phyloP scores from a whole-genome alignment of 2,888 invertebrate genomes.

The Agrilus mali region DNA sequence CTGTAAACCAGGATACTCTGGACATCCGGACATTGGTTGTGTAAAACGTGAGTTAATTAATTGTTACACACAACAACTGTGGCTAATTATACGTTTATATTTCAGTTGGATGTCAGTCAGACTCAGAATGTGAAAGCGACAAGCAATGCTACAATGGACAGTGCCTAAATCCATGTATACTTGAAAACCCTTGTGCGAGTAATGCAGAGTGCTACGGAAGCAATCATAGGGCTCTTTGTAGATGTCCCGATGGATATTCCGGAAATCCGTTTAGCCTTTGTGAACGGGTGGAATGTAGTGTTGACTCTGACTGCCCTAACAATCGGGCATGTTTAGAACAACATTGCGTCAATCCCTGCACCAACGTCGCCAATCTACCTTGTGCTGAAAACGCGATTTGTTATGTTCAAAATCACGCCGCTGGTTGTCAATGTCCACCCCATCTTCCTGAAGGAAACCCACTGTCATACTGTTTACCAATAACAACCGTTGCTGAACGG shows the following conservation, averaged over 20 bases:
- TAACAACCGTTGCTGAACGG: constrained; percentile 35
- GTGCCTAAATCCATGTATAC: constrained; percentile 68
- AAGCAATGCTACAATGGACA: constrained; percentile 73
- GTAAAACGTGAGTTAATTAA: constrained; percentile 44
- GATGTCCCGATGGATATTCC: constrained; percentile 60
- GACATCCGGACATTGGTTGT: constrained; percentile 75
- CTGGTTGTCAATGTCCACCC: constrained; percentile 72
- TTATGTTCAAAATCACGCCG: constrained; percentile 65
- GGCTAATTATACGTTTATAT: constrained; percentile 16
- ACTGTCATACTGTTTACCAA: constrained; percentile 55
- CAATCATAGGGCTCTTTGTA: constrained; percentile 67
- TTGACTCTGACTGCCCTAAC: constrained; percentile 65
- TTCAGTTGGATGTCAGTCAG: constrained; percentile 69
- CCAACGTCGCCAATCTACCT: constrained; percentile 47
- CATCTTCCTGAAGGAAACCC: constrained; percentile 71
- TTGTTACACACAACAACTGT: background rate
- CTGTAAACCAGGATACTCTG: constrained; percentile 71
- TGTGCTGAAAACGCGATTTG: constrained; percentile 79
- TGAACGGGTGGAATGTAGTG: constrained; percentile 64
- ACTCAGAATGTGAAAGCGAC: constrained; percentile 67
- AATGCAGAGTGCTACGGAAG: constrained; percentile 76
- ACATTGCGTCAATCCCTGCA: constrained; percentile 70
- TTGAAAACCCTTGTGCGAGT: constrained; percentile 69
- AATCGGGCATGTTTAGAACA: constrained; percentile 60
- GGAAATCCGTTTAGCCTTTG: constrained; percentile 75